phyloP scores from a whole-genome alignment of 1,140 invertebrate genomes.

The Nylanderia fulva region DNA sequence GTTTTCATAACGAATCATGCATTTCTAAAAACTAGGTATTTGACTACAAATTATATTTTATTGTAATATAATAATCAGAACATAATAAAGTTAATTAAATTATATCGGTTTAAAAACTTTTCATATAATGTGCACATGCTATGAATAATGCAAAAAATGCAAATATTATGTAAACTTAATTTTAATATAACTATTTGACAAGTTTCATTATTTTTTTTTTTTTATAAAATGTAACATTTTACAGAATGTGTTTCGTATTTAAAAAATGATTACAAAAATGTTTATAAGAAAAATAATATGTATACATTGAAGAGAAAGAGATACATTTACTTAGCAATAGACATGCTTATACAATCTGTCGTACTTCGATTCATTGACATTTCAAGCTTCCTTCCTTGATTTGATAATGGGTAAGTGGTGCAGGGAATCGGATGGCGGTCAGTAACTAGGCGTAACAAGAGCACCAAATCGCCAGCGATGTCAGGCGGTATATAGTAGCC shows the following conservation, averaged over 20 bases:
- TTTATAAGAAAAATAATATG: neutral
- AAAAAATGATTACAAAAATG: neutral
- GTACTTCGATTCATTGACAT: constrained; percentile 30
- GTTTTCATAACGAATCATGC: neutral
- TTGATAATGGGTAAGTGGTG: constrained; percentile 51
- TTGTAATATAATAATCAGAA: neutral
- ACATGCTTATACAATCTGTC: neutral
- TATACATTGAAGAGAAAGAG: too few relatives aligned
- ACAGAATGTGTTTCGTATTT: neutral
- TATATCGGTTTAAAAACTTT: neutral
- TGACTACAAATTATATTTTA: neutral
- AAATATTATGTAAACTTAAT: neutral
- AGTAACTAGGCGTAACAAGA: constrained; percentile 73
- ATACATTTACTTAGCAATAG: neutral
- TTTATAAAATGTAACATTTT: neutral
- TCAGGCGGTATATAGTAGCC: constrained; percentile 70
- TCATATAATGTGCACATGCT: neutral
- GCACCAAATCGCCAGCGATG: constrained; percentile 68
- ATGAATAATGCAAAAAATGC: neutral
- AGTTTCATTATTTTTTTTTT: neutral
- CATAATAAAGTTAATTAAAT: neutral
- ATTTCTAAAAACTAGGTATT: neutral
- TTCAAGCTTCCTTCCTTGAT: constrained; percentile 21
- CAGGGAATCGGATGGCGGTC: constrained; percentile 48
- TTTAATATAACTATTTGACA: neutral